These are phyloP conservation scores for Bradypodion ventrale DNA, from an alignment of 2,797 vertebrate genomes.

Conservation along the genomic window DNA sequence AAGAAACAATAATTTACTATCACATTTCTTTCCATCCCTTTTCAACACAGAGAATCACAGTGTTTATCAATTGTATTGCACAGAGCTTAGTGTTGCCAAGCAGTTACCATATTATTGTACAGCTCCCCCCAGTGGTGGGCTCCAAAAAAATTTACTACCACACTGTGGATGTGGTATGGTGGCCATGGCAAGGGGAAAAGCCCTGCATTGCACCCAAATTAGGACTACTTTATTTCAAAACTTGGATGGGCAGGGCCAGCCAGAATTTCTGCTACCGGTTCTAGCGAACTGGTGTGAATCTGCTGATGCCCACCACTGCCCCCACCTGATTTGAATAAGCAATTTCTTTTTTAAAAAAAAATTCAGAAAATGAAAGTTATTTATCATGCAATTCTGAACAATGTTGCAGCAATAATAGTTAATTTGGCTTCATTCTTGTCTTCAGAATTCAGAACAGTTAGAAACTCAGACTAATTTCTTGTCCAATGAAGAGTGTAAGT, in stretches of 20 bases:
- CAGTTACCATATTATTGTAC: not conserved
- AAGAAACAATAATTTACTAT: not conserved
- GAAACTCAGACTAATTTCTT: not conserved
- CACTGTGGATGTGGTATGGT: too few species aligned
- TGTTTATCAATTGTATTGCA: not conserved
- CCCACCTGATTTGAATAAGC: not conserved
- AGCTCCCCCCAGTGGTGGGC: too few species aligned
- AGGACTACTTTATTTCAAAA: too few species aligned
- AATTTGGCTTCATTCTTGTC: not conserved
- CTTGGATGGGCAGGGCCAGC: too few species aligned
- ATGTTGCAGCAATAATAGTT: not conserved
- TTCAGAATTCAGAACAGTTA: not conserved
- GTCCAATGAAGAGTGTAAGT: slow-evolving; percentile 3
- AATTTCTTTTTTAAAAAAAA: not conserved
- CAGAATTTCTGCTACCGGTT: too few species aligned
- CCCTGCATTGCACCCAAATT: too few species aligned
- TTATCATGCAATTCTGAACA: not conserved
- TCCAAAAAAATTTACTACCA: too few species aligned
- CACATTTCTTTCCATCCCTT: not conserved
- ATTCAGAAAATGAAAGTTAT: not conserved
- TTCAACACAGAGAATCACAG: not conserved
- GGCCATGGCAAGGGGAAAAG: too few species aligned
- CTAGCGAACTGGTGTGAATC: too few species aligned
- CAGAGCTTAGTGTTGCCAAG: not conserved
- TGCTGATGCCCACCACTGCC: too few species aligned